Evolutionary conservation across 2,797 vertebrate genomes (phyloP), one percentile per base, ranked within the genome.

Genomic region (Naso thynnoides): DNA sequence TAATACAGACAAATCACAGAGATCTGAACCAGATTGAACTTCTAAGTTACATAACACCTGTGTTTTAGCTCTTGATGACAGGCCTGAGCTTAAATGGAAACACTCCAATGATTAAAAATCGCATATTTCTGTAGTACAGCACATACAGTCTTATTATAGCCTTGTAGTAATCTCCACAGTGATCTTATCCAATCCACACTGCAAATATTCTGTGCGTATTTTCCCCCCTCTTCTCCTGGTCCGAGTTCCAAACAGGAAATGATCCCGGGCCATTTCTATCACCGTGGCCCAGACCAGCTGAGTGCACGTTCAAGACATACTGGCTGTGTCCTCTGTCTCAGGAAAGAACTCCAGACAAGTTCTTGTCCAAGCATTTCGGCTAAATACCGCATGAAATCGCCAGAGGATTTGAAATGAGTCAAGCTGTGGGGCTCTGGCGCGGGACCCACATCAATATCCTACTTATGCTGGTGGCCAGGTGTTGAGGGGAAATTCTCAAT

Each of bases 401-500:
- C 58, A 61, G 78, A 84, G 83, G 82, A 87, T 90, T 89, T 84
- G 42, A 62, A 81, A 75, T 79, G 75, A 85, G 83, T 83, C 73
- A 65, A 86, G 86, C 88, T 83, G 82, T 83, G 86, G 84, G 79
- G 63, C 73, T 87, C 85, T 91, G 90, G 91, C 86, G 27, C 49
- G 3, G 85, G 81, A 85, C 84, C 86, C 88, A 85, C 82, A 78
- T 90, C 78, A 86, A 86, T 85, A 86, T 89, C 83, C 82, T 47
- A 64, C 82, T 92, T 63, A 80, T 75, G 85, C 81, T 79, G 87
- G 87, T 73, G 87, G 87, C 89, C 94, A 95, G 94, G 93, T 95
- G 93, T 90, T 54, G 79, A 76, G 83, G 93, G 87, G 89, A 82
- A 79, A 90, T 86, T 92, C 86, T 92, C 88, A 93, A 91, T 92